phyloP scores from a whole-genome alignment of 1,140 invertebrate species.

The Euglossa dilemma region DNA sequence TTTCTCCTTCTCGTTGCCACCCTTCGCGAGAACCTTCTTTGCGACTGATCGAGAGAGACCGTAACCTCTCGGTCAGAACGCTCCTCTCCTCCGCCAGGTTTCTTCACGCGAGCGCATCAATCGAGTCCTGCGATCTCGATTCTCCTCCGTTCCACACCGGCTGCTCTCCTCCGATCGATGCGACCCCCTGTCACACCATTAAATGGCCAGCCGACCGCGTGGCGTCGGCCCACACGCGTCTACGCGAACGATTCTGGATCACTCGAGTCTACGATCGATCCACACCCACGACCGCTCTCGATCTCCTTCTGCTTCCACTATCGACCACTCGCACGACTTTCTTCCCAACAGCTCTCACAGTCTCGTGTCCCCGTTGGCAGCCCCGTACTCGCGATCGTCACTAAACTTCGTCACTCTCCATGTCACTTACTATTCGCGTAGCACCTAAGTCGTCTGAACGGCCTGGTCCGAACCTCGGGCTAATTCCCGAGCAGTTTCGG shows the following conservation, averaged over 20 bases:
- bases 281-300: constrained; percentile 22
- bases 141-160: constrained; percentile 26
- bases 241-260: background rate
- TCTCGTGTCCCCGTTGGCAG: background rate
- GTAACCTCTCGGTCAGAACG: constrained; percentile 58
- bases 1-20: constrained; percentile 65
- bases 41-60: constrained; percentile 52
- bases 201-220: constrained; percentile 54
- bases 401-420: constrained; percentile 40
- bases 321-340: background rate
- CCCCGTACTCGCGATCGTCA: constrained; percentile 7
- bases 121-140: constrained; percentile 36
- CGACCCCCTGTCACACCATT: constrained; percentile 49
- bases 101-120: constrained; percentile 54
- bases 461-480: too few species aligned
- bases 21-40: constrained; percentile 50
- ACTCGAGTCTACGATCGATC: constrained; percentile 42
- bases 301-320: background rate
- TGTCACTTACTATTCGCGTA: constrained; percentile 22
- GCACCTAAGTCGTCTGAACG: background rate
- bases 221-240: constrained; percentile 58
- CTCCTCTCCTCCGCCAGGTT: constrained; percentile 42
- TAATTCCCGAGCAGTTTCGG: background rate
- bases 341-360: background rate
- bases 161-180: background rate